phyloP scores from a whole-genome alignment of 2,888 invertebrate genomes.

The Oithona nana region DNA sequence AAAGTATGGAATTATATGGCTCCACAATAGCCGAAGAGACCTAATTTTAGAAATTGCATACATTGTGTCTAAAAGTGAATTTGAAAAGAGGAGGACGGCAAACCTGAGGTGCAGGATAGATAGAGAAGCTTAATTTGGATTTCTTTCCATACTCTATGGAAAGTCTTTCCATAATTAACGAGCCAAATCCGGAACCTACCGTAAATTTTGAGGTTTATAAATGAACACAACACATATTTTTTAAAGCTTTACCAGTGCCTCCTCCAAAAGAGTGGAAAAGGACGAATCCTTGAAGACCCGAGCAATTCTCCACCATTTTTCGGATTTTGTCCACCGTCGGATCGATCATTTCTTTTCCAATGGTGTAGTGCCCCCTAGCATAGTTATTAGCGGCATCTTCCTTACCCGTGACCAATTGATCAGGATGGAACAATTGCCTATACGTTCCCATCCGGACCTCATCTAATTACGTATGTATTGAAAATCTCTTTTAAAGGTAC shows the following conservation, averaged over 20 bases:
- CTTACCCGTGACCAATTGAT: conserved; percentile 88
- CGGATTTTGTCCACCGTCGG: conserved; percentile 31
- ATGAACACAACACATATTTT: too few species aligned
- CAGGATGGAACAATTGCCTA: conserved; percentile 89
- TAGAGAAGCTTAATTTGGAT: too few species aligned
- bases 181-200: conserved; percentile 35
- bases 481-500: too few species aligned
- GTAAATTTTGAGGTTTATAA: too few species aligned
- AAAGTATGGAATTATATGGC: conserved; percentile 30
- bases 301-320: conserved; percentile 20
- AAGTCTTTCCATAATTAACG: conserved; percentile 34
- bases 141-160: conserved; percentile 36
- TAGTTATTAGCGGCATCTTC: conserved; percentile 97
- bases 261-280: conserved; percentile 35
- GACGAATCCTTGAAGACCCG: conserved; percentile 27
- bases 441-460: conserved; percentile 85
- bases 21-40: conserved; percentile 34
- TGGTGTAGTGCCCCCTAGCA: conserved; percentile 91
- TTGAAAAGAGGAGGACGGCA: conserved; percentile 38
- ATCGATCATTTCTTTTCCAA: conserved; percentile 42
- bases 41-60: conserved; percentile 28
- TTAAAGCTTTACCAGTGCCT: too few species aligned
- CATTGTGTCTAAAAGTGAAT: too few species aligned
- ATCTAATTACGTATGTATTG: too few species aligned
- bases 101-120: conserved; percentile 33